phyloP scores from a whole-genome alignment of 2,113 vertebrate species.

The Synodontis membranacea region DNA sequence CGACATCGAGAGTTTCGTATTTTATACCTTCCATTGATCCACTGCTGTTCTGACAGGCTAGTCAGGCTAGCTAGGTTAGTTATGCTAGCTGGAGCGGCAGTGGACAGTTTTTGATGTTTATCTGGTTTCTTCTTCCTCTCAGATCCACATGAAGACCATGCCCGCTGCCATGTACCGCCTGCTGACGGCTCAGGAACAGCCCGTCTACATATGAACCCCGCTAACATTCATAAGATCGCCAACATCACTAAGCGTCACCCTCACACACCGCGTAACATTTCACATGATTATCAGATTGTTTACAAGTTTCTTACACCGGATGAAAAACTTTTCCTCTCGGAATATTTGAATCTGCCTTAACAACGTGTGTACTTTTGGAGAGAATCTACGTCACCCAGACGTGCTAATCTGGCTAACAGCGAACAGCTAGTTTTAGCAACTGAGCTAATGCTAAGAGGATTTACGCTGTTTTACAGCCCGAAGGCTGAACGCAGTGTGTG shows the following conservation, averaged over 20 bases:
- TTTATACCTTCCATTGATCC: neutral
- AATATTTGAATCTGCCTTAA: slow-evolving; percentile 70
- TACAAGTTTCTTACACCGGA: slow-evolving; percentile 35
- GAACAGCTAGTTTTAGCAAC: neutral
- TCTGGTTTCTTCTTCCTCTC: slow-evolving; percentile 42
- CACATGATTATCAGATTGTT: slow-evolving; percentile 33
- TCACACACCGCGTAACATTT: neutral
- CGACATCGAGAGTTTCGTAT: neutral
- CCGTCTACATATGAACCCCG: slow-evolving; percentile 89
- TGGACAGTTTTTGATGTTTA: neutral
- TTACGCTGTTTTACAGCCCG: neutral
- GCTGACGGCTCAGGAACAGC: slow-evolving; percentile 95
- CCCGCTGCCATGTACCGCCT: slow-evolving; percentile 97
- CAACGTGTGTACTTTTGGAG: neutral
- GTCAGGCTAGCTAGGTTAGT: neutral
- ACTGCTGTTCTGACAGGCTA: neutral
- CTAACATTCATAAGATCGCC: neutral
- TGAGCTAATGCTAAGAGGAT: neutral
- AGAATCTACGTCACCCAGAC: neutral
- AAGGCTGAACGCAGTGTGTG: neutral
- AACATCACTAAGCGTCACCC: neutral
- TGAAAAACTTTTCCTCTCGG: slow-evolving; percentile 17
- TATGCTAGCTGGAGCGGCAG: neutral
- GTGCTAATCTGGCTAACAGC: neutral
- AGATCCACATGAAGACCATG: slow-evolving; percentile 99